Base-by-base conservation (phyloP, 1,140 invertebrate species). In the Maniola jurtina region DNA sequence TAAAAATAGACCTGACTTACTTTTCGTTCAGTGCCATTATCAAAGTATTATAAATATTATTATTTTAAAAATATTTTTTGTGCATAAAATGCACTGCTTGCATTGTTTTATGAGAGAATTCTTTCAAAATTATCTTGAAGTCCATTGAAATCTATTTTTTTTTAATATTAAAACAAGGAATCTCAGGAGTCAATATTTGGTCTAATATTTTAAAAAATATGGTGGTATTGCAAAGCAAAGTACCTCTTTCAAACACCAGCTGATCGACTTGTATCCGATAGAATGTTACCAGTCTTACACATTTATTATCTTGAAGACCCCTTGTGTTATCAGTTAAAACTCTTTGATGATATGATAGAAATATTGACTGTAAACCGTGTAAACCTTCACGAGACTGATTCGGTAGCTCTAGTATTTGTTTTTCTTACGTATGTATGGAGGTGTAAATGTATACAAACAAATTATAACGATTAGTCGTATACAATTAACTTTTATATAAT, bases 71-170 rank as follows among this genome's bases (percentile, higher is more conserved):
- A 84, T 85, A 76, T 83, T 79, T 86, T 55, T 55, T 33, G 15
- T 83, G 85, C 86, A 89, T 89, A 56, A 83, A 86, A 90, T 87
- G 86, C 84, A 89, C 83, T 83, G 81, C 81, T 88, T 87, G 86
- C 84, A 89, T 84, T 83, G 81, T 82, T 83, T 85, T 77, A 76
- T 72, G 65, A 67, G 67, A 73, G 47, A 63, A n/a, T 38, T 72
- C 70, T 67, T 73, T 71, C 66, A 76, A 72, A 77, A 71, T 72
- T 76, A 70, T 72, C 72, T 76, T 75, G 38, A 52, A 59, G 55
- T 58, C 47, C 61, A 65, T 70, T 79, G 66, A 71, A 68, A 69
- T 69, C 68, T 71, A 76, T 68, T 70, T 62, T 70, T 71, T 78
- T 78, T 66, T 66, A 80, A 70, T 77, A 74, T 75, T 66, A n/a